Evolutionary conservation across 2,888 invertebrate species (phyloP), one percentile per base, ranked within the genome.

Genomic region (Lithophane socia): DNA sequence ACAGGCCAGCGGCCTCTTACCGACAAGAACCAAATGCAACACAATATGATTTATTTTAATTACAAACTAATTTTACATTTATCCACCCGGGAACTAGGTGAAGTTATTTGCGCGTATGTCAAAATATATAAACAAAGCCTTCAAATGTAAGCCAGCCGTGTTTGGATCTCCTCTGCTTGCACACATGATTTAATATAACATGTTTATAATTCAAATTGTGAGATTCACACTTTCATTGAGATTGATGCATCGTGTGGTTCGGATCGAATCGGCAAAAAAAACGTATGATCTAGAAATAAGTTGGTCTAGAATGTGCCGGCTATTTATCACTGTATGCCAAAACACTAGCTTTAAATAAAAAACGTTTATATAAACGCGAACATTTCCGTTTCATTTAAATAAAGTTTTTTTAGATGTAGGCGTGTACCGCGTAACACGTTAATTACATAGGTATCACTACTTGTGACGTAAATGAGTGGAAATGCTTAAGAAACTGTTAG

Each of bases 1-100:
- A 71, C 87, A 72, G 82, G 76, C 82, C 83, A 82, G 65, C 79
- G 82, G 77, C 87, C 82, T 79, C 69, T 73, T 73, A 56, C 83
- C 81, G 84, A 77, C 73, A 72, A 78, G 80, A 86, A 81, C 83
- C 83, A 83, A 89, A 87, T 83, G 85, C 86, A 86, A 85, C 83
- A 86, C 80, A 81, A 84, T 84, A 84, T 89, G 85, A 88, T 88
- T 83, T 89, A 85, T 89, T 85, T 80, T 80, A 87, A 86, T 88
- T 85, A 79, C 60, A 75, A 70, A 78, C 75, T 82, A 81, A 82
- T 86, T 86, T 77, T 76, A 80, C 47, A 72, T 80, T 76, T 76
- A 85, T 75, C 67, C 77, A 70, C 56, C 52, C 70, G 67, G 77
- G 68, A 86, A 84, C 56, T 87, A 80, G 87, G 86, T 84, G 75